Conservation (phyloP, 2,113 vertebrate genomes). For the Rhizomys pruinosus region DNA sequence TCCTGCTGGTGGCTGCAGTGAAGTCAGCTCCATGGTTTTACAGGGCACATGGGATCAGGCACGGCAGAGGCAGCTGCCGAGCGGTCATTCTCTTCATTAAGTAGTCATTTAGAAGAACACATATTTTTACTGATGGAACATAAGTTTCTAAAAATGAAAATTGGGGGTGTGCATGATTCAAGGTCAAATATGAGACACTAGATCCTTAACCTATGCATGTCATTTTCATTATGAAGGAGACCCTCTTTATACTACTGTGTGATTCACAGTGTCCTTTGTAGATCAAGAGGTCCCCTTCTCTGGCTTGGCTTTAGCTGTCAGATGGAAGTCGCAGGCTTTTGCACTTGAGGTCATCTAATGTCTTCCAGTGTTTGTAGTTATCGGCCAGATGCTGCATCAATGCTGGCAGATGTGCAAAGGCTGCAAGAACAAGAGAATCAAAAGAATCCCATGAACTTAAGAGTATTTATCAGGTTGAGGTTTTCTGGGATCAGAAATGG, state of each 20-base stretch:
- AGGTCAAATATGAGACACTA: conserved; percentile 71
- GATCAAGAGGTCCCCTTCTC: conserved; percentile 72
- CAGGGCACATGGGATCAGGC: conserved; percentile 23
- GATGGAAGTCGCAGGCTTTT: conserved; percentile 93
- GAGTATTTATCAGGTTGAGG: background rate
- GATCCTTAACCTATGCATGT: conserved; percentile 57
- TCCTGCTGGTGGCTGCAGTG: conserved; percentile 38
- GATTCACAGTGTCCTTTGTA: conserved; percentile 86
- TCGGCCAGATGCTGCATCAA: conserved; percentile 95
- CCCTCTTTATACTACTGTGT: conserved; percentile 46
- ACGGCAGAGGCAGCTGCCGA: conserved; percentile 74
- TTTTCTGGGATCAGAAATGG: background rate
- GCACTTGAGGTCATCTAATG: conserved; percentile 94
- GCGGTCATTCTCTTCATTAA: conserved; percentile 71
- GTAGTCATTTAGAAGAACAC: conserved; percentile 74
- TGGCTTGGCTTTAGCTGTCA: conserved; percentile 84
- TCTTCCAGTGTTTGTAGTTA: conserved; percentile 99
- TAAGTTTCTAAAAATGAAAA: conserved; percentile 76
- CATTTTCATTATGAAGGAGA: conserved; percentile 77
- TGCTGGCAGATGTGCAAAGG: conserved; percentile 94
- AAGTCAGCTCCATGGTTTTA: conserved; percentile 39
- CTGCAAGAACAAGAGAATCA: conserved; percentile 83
- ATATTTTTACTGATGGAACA: conserved; percentile 69
- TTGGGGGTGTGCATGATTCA: conserved; percentile 74
- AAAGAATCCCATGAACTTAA: background rate